Base-by-base conservation (phyloP, 53 echinoderm and acorn worm genomes). In the Temnopleurus reevesii region DNA sequence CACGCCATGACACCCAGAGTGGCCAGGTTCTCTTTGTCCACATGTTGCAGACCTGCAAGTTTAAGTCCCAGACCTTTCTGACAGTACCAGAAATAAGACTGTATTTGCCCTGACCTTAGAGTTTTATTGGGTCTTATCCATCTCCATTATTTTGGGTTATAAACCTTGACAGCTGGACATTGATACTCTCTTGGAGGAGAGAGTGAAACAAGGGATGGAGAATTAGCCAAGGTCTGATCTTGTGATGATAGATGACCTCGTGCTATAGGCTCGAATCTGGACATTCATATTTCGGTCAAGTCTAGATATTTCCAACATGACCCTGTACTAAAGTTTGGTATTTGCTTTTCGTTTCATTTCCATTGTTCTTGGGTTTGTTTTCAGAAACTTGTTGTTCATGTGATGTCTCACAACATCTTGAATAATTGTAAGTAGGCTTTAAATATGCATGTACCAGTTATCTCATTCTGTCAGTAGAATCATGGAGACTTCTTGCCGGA, bases 161-260 rank as follows among this genome's bases (percentile, higher is more conserved):
- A 79, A 79, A 79, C 26, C 79, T 79, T 79, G 79, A 79, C 79
- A 79, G 26, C 79, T 79, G 79, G 79, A 38, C 79, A 79, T 49
- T 28, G 49, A 79, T 79, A 79, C 51, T 49, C 79, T 26, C n/a
- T 27, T 46, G 28, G 28, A 3, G 12, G 8, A 79, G 46, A 49
- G 49, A 47, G 79, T 79, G 79, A 79, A 77, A 76, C 19, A 76
- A 79, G 49, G 46, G 26, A 46, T 41, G 45, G 17, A 28, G 15
- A 79, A 71, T 71, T 71, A 71, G 17, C 18, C 71, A 17, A 17
- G 35, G 46, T 47, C 79, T 49, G 49, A 79, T 79, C 46, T 47
- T 51, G 79, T 79, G 79, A 24, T 49, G 79, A 79, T 5, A 47
- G 79, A 79, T 28, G 23, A 13, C 71, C 38, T 71, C 41, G 71